Evolutionary conservation across 2,888 invertebrate genomes (phyloP).

Genomic region (Thelaira solivaga): DNA sequence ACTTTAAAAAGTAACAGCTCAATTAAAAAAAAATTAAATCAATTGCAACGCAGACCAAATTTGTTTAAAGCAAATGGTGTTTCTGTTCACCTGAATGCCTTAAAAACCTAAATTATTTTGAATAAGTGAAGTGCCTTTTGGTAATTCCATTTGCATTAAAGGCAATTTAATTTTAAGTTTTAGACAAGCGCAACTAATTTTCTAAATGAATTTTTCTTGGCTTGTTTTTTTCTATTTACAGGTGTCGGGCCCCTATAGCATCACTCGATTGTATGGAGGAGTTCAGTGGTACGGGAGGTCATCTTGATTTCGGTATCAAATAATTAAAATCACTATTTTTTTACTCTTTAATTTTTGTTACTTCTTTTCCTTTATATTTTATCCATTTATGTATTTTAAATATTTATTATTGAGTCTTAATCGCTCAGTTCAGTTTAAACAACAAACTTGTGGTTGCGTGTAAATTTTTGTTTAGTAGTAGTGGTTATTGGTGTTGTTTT

Average conservation of each 20-base stretch:
- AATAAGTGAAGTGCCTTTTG: no score
- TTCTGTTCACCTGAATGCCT: no score
- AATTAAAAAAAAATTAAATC: no score
- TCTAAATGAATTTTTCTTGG: no score
- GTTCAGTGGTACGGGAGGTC: slow-evolving; percentile 84
- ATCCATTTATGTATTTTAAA: slow-evolving; percentile 37
- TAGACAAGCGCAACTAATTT: no score
- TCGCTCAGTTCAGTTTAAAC: slow-evolving; percentile 15
- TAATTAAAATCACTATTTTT: slow-evolving; percentile 71
- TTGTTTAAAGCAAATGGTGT: no score
- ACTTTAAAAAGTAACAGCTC: no score
- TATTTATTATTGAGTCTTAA: slow-evolving; percentile 28
- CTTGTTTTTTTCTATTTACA: slow-evolving; percentile 75
- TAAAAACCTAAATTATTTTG: no score
- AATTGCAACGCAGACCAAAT: no score
- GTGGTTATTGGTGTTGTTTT: background rate
- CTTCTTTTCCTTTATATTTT: slow-evolving; percentile 32
- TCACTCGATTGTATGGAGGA: slow-evolving; percentile 96
- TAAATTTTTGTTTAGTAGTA: slow-evolving; percentile 25
- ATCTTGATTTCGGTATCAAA: slow-evolving; percentile 78
- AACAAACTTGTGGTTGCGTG: slow-evolving; percentile 22
- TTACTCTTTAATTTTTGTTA: slow-evolving; percentile 65
- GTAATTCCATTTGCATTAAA: no score
- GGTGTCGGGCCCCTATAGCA: slow-evolving; percentile 94
- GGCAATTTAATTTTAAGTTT: no score